A percentile compares a stretch with the other conserved stretches of the same genome.
phyloP scores from a whole-genome alignment of 92 coral and sea anemone genomes.

The Zoanthus solanderi region DNA sequence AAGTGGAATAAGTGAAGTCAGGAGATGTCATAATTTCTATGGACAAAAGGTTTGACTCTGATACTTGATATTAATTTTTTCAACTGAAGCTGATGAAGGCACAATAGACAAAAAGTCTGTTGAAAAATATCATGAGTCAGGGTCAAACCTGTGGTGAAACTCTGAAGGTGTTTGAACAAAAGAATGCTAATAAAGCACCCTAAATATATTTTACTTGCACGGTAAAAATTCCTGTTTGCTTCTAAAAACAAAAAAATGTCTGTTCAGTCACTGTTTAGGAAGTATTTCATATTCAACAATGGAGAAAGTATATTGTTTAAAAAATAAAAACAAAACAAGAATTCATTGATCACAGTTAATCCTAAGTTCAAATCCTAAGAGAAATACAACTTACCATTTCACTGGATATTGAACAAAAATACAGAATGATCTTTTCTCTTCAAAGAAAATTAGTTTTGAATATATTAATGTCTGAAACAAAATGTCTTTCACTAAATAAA shows the following conservation, averaged over 20 bases:
- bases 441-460: neutral
- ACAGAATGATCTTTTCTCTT: neutral
- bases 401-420: conserved; percentile 2
- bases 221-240: conserved; percentile 16
- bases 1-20: no score
- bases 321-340: neutral
- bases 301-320: neutral
- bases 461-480: conserved; percentile 5
- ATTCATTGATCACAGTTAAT: neutral
- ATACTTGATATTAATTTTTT: no score
- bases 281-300: neutral
- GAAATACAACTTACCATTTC: conserved; percentile 38
- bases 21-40: no score
- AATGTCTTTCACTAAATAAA: neutral
- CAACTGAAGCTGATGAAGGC: no score
- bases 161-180: neutral
- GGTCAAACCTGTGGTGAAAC: no score
- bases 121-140: no score
- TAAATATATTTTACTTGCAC: neutral
- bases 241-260: neutral
- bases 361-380: neutral
- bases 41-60: no score
- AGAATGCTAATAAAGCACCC: neutral
- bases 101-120: no score
- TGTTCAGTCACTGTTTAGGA: neutral